These are phyloP conservation scores for Adela reaumurella DNA, from an alignment of 2,888 invertebrate genomes.

Conservation along the genomic window DNA sequence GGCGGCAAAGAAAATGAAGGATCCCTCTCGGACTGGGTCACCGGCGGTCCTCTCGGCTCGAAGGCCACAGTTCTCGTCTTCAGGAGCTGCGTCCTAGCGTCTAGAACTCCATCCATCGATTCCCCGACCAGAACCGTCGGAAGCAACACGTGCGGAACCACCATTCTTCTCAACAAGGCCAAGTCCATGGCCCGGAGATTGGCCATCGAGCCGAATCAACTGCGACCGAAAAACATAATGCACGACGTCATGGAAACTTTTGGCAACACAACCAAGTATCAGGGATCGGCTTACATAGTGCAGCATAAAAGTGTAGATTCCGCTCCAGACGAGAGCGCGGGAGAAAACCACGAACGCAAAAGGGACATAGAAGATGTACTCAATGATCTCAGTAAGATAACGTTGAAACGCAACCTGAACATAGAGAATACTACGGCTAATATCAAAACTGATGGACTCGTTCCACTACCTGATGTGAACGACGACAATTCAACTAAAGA, in stretches of 20 bases:
- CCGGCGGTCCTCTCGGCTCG: slow-evolving; percentile 59
- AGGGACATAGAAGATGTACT: slow-evolving; percentile 45
- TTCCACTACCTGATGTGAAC: not conserved
- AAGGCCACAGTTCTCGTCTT: slow-evolving; percentile 65
- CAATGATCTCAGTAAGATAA: slow-evolving; percentile 44
- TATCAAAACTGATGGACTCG: slow-evolving; percentile 35
- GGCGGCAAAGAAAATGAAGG: slow-evolving; percentile 23
- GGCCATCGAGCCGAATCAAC: slow-evolving; percentile 39
- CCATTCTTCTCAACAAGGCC: slow-evolving; percentile 41
- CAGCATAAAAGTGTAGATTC: slow-evolving; percentile 36
- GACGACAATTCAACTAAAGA: slow-evolving; percentile 1
- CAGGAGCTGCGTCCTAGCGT: slow-evolving; percentile 61
- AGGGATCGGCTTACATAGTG: slow-evolving; percentile 34
- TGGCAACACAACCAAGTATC: slow-evolving; percentile 28
- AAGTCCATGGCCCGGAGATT: slow-evolving; percentile 44
- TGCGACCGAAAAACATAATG: slow-evolving; percentile 43
- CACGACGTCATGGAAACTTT: slow-evolving; percentile 50
- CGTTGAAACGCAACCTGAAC: slow-evolving; percentile 41
- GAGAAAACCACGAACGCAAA: slow-evolving; percentile 21
- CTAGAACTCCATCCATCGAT: slow-evolving; percentile 39
- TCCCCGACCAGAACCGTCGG: slow-evolving; percentile 39
- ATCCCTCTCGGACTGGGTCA: slow-evolving; percentile 48
- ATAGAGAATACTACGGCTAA: slow-evolving; percentile 48
- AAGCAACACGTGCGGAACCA: slow-evolving; percentile 35
- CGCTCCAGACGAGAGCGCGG: slow-evolving; percentile 30